phyloP scores from a whole-genome alignment of 2,113 vertebrate genomes.

The Deroptyus accipitrinus region DNA sequence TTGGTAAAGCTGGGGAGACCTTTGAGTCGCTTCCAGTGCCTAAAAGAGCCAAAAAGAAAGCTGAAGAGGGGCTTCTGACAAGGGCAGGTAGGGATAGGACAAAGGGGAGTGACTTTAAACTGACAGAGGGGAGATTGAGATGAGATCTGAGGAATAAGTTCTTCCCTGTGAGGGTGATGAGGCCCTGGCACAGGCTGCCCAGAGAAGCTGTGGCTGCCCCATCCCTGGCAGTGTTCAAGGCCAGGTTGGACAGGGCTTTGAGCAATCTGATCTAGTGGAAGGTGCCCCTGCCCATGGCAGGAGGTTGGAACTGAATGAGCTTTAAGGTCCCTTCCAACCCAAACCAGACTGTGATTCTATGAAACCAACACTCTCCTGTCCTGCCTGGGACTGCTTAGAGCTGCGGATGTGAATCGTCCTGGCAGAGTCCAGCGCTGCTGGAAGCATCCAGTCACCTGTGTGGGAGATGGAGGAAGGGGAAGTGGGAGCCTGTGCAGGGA shows the following conservation, averaged over 20 bases:
- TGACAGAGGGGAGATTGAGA: background rate
- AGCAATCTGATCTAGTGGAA: background rate
- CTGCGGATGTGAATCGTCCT: rapidly evolving
- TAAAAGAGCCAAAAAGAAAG: background rate
- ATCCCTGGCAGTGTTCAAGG: background rate
- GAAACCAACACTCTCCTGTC: background rate
- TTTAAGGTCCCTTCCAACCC: background rate
- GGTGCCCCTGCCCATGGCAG: background rate
- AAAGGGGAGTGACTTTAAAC: background rate
- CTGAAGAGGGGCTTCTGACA: background rate
- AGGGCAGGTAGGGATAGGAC: background rate
- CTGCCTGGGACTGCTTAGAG: background rate
- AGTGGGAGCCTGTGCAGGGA: rapidly evolving
- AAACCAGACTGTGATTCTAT: background rate
- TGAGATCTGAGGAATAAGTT: background rate
- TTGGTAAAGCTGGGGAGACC: background rate
- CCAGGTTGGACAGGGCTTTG: background rate
- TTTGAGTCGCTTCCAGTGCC: background rate
- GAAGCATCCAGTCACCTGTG: rapidly evolving
- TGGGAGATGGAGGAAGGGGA: no score
- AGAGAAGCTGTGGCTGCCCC: background rate
- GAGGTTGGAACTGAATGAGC: background rate
- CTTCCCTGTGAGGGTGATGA: background rate
- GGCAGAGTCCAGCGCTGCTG: background rate
- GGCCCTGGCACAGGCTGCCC: background rate